Base-by-base conservation (phyloP, 2,113 vertebrate genomes). In the Delphinus delphis region DNA sequence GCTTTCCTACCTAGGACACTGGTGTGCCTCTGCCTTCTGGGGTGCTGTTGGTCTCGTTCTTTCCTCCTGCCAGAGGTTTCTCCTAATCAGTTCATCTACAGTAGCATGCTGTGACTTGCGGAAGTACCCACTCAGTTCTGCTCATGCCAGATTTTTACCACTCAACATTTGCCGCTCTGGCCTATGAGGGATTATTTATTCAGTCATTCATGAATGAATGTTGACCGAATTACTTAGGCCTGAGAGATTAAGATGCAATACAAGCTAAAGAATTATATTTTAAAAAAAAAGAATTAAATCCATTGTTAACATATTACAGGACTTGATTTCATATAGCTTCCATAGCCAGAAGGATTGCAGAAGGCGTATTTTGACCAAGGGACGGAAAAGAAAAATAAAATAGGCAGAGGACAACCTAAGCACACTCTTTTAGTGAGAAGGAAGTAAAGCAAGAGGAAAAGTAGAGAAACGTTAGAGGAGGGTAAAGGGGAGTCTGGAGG, bases 301-400 rank as follows among this genome's bases (percentile, higher is more conserved):
- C 41, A 28, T 88, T 74, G 5, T 73, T 93, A 63, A 67, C 18
- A 26, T 33, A 28, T 73, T 80, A 47, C 18, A 8, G 15, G 20
- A 62, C 93, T 70, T 90, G 26, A 62, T 79, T 94, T 94, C 41
- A 33, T 82, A 44, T 92, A 83, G n/a, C 47, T 71, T 88, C 82
- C 71, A 68, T 18, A 44, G 23, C 67, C 41, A 70, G 60, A 71
- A 77, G 85, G 25, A 83, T 5, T 50, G 33, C 50, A 91, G 55
- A 90, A 11, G 58, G 33, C 60, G 71, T 33, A n/a, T 28, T 80
- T 86, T 53, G 20, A 85, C 41, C 13, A 68, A 9, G 47, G 41
- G 65, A 93, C 41, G 55, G 33, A 21, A 50, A 25, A 6, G 9
- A 10, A 11, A 26, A 50, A 28, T 10, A 26, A 23, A n/a, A 11